Base-by-base conservation (phyloP, 2,797 vertebrate species). In the Clarias laeviceps region DNA sequence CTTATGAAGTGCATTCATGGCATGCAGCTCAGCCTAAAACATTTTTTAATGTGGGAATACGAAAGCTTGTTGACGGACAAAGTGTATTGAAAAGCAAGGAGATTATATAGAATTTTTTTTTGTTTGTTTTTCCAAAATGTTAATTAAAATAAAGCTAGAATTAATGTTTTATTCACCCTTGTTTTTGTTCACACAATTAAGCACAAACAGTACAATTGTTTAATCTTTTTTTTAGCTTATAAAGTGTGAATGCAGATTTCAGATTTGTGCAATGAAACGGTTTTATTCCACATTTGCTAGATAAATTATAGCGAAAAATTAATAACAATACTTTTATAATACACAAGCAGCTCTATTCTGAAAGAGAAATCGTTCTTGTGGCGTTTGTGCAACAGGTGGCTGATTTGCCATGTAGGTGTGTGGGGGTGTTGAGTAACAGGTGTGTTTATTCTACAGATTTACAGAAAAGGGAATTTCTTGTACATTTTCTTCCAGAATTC, bases 361-460 rank as follows among this genome's bases (percentile, higher is more conserved):
- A 62, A 32, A 62, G 57, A 40, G 40, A 4, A n/a, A 40, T 62
- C 4, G 32, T 17, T 9, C 20, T 61, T 59, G 34, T 12, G 32
- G 57, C 2, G 56, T 61, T 61, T 61, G 57, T 78, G 57, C 37
- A 78, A 61, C 57, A 78, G 76, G 56, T 78, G 76, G 57, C 76
- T 61, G 57, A 40, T 34, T 34, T 32, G 76, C 29, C 20, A 24
- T 62, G 57, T 24, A 17, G 4, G 76, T n/a, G 76, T 79, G 57
- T 79, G 32, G 20, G 76, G 37, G 57, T 62, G 76, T 79, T 79
- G 32, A n/a, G 11, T 40, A 59, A 79, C 76, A 79, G 76, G 76
- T 79, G 57, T 62, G 86, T 69, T 79, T 45, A 32, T 79, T 50
- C 77, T 80, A 80, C 64, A 69, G 78, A 32, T 17, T 50, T 57